phyloP scores from a whole-genome alignment of 2,113 vertebrate species.

The Donacobius atricapilla region DNA sequence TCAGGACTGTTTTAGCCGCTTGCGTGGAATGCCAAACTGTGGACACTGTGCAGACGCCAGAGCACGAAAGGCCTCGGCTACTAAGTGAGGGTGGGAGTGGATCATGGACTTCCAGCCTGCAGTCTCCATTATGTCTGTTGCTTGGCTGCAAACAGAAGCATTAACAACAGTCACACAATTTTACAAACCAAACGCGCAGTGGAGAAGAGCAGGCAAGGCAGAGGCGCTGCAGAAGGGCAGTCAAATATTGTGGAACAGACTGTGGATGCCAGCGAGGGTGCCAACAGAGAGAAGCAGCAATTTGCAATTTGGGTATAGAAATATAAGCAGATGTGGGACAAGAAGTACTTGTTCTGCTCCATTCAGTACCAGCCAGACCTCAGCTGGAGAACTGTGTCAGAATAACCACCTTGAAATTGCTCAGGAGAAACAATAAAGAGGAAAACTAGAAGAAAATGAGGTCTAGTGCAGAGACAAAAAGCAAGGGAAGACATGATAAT shows the following conservation, averaged over 20 bases:
- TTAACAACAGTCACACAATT: constrained; percentile 36
- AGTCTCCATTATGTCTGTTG: constrained; percentile 96
- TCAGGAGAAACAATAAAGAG: background rate
- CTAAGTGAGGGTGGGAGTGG: constrained; percentile 98
- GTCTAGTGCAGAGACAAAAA: background rate
- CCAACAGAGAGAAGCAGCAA: background rate
- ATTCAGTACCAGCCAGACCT: background rate
- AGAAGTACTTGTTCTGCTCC: background rate
- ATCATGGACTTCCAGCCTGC: constrained; percentile 99
- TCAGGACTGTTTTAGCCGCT: constrained; percentile 98
- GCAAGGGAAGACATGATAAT: background rate
- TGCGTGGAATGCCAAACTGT: constrained; percentile 93
- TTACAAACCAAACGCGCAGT: background rate
- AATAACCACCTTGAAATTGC: background rate
- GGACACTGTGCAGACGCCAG: constrained; percentile 96
- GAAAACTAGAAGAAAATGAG: background rate
- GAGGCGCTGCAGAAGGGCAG: background rate
- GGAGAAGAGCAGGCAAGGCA: background rate
- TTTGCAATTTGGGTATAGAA: background rate
- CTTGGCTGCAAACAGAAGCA: constrained; percentile 87
- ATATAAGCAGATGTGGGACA: background rate
- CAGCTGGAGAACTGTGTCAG: background rate
- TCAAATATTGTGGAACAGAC: background rate
- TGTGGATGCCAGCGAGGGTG: background rate
- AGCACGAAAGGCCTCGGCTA: constrained; percentile 97